Conservation (phyloP, 2,797 vertebrate species). For the Borostomias antarcticus region DNA sequence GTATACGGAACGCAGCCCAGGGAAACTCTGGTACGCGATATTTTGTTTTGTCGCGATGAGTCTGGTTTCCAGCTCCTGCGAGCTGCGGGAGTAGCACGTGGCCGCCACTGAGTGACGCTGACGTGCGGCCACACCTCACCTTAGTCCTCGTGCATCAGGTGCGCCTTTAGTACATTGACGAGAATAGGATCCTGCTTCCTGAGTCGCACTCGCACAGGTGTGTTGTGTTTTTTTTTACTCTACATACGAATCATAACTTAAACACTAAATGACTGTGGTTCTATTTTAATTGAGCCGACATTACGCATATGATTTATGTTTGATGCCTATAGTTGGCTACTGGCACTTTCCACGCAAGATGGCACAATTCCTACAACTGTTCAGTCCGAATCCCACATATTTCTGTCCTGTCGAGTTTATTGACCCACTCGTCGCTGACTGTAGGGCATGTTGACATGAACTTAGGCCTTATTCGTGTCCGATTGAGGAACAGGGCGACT, state of each 20-base stretch:
- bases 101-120: no score
- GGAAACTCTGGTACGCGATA: no score
- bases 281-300: not conserved
- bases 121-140: no score
- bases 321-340: not conserved
- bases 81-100: no score
- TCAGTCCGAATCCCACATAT: not conserved
- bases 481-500: no score
- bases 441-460: no score
- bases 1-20: no score
- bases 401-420: not conserved
- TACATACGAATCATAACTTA: not conserved
- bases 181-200: not conserved
- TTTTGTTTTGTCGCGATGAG: not conserved
- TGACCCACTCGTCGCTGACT: no score
- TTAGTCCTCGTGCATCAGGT: no score
- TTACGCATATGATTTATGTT: not conserved
- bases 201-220: constrained; percentile 1
- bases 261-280: not conserved
- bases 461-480: no score
- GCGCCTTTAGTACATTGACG: not conserved
- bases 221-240: not conserved
- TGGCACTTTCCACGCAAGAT: not conserved
- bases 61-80: no score
- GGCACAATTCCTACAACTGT: not conserved